Base-by-base conservation (phyloP, 1,140 invertebrate species). In the Archivesica marissinica region DNA sequence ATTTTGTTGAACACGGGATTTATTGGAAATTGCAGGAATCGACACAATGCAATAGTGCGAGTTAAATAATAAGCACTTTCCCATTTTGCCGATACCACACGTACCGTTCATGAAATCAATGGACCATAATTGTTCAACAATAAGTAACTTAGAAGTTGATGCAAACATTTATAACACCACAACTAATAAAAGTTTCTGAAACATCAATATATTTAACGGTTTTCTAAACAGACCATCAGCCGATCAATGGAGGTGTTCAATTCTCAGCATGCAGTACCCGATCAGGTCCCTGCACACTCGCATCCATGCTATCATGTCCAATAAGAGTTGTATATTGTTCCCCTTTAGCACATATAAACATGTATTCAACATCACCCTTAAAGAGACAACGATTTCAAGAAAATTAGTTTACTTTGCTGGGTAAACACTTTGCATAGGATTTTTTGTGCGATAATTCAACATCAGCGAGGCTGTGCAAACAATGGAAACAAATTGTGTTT, bases 331-430 rank as follows among this genome's bases (percentile, higher is more conserved):
- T 56, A 23, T 20, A 35, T 76, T 39, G 47, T 76, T 54, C 30
- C 28, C 33, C 17, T 35, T 50, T 52, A 54, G 23, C 13, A 23
- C 52, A 56, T 54, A 33, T 15, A 68, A 64, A 79, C 59, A 38
- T 66, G 56, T 47, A 35, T 66, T 79, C 56, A 79, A 79, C 77
- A 79, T 79, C 77, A 79, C 77, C 59, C 25, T 50, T n/a, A 38
- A 25, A 25, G 33, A 44, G 33, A 66, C 56, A 41, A 50, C 25
- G 44, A 44, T 13, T 6, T 23, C 28, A 74, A 30, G 38, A 44
- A 66, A 66, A 66, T 61, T 61, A 47, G 76, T 79, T 79, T 79
- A 66, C 76, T 78, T 61, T 30, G 47, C 52, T 79, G 30, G 77
- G 77, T 66, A 79, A 79, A 79, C 59, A 79, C 47, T 68, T 23